Conservation (phyloP, 2,113 vertebrate species). For the Rostratula benghalensis region DNA sequence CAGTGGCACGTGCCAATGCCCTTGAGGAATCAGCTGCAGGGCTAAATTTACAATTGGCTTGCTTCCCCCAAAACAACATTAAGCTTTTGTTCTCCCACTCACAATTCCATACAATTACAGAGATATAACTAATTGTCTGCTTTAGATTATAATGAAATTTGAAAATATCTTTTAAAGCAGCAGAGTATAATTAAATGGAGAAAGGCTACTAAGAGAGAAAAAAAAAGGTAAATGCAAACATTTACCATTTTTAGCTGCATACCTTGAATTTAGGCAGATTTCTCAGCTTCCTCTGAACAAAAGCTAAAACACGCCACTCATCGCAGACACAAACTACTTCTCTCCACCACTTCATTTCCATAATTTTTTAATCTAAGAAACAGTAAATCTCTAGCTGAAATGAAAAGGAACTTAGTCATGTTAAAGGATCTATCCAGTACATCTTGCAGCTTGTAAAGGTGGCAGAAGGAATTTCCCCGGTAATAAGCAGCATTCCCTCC, state of each 20-base stretch:
- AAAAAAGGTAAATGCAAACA: not conserved
- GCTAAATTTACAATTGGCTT: constrained; percentile 59
- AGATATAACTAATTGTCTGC: not conserved
- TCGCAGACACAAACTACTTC: not conserved
- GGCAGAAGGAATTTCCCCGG: not conserved
- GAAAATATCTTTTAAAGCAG: not conserved
- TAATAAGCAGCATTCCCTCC: not conserved
- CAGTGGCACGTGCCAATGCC: constrained; percentile 62
- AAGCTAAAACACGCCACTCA: not conserved
- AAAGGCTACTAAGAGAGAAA: not conserved
- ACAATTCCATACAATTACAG: not conserved
- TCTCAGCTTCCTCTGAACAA: not conserved
- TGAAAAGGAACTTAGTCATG: not conserved
- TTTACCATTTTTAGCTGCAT: not conserved
- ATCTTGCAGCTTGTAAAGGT: not conserved
- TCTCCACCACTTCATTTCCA: not conserved
- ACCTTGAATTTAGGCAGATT: not conserved
- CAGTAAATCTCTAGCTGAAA: not conserved
- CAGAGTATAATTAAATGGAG: not conserved
- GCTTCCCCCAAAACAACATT: constrained; percentile 46
- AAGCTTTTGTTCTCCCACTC: constrained; percentile 42
- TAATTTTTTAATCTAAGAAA: not conserved
- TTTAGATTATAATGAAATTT: not conserved
- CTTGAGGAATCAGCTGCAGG: constrained; percentile 58
- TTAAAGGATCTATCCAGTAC: not conserved